Conservation (phyloP, 2,113 vertebrate genomes). For the Pachycephala philippinensis region DNA sequence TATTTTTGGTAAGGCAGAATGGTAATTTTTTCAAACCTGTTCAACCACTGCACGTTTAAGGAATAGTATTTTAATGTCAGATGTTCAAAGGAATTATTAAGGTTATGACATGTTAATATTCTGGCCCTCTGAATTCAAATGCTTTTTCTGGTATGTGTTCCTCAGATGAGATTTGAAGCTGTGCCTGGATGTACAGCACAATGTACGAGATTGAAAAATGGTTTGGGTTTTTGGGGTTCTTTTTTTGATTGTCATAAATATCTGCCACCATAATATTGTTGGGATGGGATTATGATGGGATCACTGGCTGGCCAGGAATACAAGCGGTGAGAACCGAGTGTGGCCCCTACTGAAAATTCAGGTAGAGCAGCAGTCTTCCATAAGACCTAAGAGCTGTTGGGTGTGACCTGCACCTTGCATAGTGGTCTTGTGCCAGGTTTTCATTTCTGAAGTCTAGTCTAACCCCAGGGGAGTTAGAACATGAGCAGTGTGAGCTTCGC, state of each 20-base stretch:
- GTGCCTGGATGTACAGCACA: not conserved
- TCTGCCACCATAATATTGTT: not conserved
- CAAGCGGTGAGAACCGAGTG: accelerated
- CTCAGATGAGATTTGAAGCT: not conserved
- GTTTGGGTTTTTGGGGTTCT: accelerated
- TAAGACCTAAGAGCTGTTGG: not conserved
- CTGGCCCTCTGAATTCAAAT: not conserved
- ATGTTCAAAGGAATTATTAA: not conserved
- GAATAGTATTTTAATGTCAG: not conserved
- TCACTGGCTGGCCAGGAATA: not conserved
- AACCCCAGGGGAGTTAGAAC: too few relatives aligned
- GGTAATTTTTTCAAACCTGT: not conserved
- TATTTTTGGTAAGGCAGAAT: not conserved
- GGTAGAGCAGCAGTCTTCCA: not conserved
- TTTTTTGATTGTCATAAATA: accelerated
- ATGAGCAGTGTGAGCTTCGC: not conserved
- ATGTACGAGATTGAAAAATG: not conserved
- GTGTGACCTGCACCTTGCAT: not conserved
- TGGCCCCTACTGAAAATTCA: not conserved
- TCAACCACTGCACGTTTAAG: not conserved
- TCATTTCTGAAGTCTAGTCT: not conserved
- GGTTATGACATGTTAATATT: not conserved
- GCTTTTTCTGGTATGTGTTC: not conserved
- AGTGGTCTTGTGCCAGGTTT: not conserved
- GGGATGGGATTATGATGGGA: not conserved